phyloP scores from a whole-genome alignment of 2,797 vertebrate species.

The Poecilia velifera region DNA sequence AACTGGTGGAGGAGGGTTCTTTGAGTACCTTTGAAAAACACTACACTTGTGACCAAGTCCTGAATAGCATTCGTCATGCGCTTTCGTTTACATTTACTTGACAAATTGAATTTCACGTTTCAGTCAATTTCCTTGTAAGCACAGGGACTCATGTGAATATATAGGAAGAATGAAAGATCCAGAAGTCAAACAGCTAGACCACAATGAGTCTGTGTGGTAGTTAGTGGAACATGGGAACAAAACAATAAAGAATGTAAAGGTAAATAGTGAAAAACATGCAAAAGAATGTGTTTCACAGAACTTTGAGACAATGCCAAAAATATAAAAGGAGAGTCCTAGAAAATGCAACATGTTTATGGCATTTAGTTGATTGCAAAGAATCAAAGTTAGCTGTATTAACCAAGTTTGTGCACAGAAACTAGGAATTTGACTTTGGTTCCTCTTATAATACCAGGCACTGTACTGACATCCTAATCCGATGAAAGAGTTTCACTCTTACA shows the following conservation, averaged over 20 bases:
- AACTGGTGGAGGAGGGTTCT: not conserved
- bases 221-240: not conserved
- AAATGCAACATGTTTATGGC: not conserved
- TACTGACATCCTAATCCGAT: not conserved
- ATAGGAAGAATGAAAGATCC: too few species aligned
- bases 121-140: not conserved
- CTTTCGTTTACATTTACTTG: not conserved
- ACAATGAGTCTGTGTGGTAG: too few species aligned
- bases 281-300: not conserved
- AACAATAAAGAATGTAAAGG: not conserved
- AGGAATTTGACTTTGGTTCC: not conserved
- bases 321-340: not conserved
- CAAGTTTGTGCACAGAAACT: not conserved
- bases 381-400: not conserved
- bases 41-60: not conserved
- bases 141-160: not conserved
- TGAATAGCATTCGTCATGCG: slow-evolving; percentile 4
- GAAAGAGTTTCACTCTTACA: not conserved
- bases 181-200: not conserved
- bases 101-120: slow-evolving; percentile 10
- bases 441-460: not conserved
- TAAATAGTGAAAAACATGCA: not conserved
- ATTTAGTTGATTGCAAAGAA: not conserved
- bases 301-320: not conserved
- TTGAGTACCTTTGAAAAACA: not conserved